These are phyloP conservation scores for Myiothlypis chrysogaster DNA, from an alignment of 2,797 vertebrate genomes.

Conservation along the genomic window DNA sequence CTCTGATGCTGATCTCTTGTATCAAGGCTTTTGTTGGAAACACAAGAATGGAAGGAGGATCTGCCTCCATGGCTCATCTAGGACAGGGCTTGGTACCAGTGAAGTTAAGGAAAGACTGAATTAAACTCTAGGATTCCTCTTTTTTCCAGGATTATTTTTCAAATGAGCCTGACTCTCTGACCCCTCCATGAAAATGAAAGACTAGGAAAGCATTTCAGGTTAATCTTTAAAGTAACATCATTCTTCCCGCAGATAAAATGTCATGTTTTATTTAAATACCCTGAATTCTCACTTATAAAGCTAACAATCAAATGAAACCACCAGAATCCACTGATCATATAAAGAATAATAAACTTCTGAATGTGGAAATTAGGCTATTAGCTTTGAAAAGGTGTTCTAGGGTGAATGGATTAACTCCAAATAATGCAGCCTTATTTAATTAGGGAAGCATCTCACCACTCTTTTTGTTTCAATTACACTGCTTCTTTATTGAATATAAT, in stretches of 20 bases:
- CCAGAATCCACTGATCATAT: background rate
- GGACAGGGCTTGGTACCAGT: background rate
- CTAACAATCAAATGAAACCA: background rate
- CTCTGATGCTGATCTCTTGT: background rate
- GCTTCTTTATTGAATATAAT: background rate
- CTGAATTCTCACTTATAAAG: background rate
- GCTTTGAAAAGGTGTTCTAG: background rate
- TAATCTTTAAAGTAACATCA: background rate
- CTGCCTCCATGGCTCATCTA: background rate
- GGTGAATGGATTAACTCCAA: background rate
- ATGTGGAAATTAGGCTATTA: background rate
- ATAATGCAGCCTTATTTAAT: background rate
- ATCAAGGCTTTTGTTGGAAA: background rate
- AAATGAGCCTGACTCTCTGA: background rate
- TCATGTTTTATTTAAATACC: background rate
- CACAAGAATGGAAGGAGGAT: background rate
- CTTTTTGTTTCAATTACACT: background rate
- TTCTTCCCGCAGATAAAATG: background rate
- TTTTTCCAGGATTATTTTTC: background rate
- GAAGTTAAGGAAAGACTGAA: background rate
- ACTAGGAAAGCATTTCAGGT: background rate
- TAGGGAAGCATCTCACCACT: background rate
- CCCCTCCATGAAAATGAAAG: background rate
- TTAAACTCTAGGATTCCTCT: background rate
- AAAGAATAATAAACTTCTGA: background rate